phyloP scores from a whole-genome alignment of 1,140 invertebrate genomes.

The Thereuonema tuberculata region DNA sequence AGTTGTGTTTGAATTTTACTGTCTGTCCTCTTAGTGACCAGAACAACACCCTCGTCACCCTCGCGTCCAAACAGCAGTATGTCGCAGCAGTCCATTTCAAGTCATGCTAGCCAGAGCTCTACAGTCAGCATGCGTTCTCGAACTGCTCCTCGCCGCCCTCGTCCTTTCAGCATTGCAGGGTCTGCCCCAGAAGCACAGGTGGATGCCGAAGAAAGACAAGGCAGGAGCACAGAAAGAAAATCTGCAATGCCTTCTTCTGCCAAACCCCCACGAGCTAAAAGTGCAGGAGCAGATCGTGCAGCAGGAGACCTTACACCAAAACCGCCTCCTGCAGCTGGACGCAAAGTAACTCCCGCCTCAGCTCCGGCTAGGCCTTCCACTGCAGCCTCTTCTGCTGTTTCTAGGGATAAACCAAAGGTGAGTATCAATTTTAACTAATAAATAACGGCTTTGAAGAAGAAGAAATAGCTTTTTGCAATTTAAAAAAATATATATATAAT shows the following conservation, averaged over 20 bases:
- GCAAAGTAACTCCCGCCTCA: not conserved
- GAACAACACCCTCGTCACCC: constrained; percentile 46
- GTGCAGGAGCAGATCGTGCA: constrained; percentile 19
- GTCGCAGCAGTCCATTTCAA: constrained; percentile 41
- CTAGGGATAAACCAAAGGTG: constrained; percentile 9
- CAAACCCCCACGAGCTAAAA: constrained; percentile 20
- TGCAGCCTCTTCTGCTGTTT: not conserved
- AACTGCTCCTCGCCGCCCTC: constrained; percentile 40
- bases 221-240: constrained; percentile 6
- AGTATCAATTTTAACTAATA: not conserved
- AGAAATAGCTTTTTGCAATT: too few relatives aligned
- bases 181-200: constrained; percentile 31
- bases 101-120: constrained; percentile 32
- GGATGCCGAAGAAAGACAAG: constrained; percentile 2
- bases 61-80: constrained; percentile 69
- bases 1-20: too few relatives aligned
- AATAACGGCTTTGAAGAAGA: too few relatives aligned
- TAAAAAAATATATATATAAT: too few relatives aligned
- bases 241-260: constrained; percentile 10
- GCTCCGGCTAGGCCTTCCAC: not conserved
- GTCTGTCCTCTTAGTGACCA: too few relatives aligned
- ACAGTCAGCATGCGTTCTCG: constrained; percentile 34
- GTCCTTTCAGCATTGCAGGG: constrained; percentile 70
- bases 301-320: constrained; percentile 14
- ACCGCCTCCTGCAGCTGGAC: not conserved